Conservation (phyloP, 2,113 vertebrate genomes). For the Notarius quadriscutis region DNA sequence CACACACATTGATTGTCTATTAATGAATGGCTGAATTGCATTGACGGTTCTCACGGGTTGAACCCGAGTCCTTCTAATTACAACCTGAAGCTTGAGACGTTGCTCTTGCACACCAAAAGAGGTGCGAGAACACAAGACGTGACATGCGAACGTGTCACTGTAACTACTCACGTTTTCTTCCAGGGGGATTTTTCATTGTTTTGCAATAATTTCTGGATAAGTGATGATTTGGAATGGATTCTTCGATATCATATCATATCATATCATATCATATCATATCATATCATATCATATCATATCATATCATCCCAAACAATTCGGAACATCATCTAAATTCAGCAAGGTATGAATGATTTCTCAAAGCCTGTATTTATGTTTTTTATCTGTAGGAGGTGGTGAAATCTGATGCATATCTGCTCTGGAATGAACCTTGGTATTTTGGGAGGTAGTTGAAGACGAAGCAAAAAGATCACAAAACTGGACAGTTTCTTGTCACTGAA, state of each 20-base stretch:
- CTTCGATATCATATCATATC: not conserved
- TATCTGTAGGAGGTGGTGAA: not conserved
- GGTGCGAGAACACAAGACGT: conserved; percentile 48
- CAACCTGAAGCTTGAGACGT: conserved; percentile 49
- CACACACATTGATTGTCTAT: conserved; percentile 42
- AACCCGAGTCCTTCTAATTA: conserved; percentile 59
- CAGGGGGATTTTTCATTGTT: not conserved
- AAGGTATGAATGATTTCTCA: not conserved
- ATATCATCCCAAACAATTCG: not conserved
- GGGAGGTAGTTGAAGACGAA: not conserved
- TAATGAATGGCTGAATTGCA: conserved; percentile 38
- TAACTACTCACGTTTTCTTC: conserved; percentile 22
- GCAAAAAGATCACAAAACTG: not conserved
- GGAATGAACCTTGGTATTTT: not conserved
- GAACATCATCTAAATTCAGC: not conserved
- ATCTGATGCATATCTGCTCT: not conserved
- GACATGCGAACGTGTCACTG: conserved; percentile 23
- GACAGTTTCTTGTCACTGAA: not conserved
- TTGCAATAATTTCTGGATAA: not conserved
- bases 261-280: no score
- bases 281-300: no score
- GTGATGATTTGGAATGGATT: not conserved
- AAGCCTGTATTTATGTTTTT: not conserved
- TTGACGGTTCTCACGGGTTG: conserved; percentile 57
- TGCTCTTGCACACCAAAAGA: conserved; percentile 53